Percentiles rank a stretch among this genome's conserved stretches.
Conservation (phyloP, 2,113 vertebrate species). For the Zosterops borbonicus region DNA sequence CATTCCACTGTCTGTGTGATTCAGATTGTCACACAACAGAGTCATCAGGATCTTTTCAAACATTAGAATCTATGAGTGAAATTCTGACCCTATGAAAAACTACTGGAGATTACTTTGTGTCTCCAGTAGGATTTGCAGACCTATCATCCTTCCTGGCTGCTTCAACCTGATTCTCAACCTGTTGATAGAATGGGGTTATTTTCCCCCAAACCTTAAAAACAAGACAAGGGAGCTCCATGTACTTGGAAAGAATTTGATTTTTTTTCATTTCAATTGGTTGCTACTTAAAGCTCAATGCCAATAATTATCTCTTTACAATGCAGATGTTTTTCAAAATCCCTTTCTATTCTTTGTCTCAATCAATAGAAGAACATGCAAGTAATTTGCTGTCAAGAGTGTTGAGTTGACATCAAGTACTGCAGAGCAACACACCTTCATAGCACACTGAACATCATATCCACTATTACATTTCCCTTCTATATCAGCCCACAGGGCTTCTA, state of each 20-base stretch:
- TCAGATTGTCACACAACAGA: neutral
- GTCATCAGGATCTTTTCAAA: neutral
- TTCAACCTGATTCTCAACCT: neutral
- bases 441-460: neutral
- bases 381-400: neutral
- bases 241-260: neutral
- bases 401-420: neutral
- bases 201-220: neutral
- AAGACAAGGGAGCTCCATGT: neutral
- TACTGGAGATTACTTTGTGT: neutral
- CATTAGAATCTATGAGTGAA: neutral
- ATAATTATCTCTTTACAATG: neutral
- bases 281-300: neutral
- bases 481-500: neutral
- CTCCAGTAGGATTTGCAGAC: neutral
- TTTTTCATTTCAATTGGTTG: neutral
- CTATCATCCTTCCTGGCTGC: neutral
- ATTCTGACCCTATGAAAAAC: neutral
- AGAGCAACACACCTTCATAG: neutral
- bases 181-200: neutral
- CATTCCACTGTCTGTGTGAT: neutral
- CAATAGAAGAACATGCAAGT: neutral
- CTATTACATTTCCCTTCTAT: neutral
- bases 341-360: neutral
- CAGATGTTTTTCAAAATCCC: neutral